Percentiles rank a stretch among this genome's conserved stretches.
phyloP scores from a whole-genome alignment of 2,888 invertebrate genomes.

The Encarsia formosa region DNA sequence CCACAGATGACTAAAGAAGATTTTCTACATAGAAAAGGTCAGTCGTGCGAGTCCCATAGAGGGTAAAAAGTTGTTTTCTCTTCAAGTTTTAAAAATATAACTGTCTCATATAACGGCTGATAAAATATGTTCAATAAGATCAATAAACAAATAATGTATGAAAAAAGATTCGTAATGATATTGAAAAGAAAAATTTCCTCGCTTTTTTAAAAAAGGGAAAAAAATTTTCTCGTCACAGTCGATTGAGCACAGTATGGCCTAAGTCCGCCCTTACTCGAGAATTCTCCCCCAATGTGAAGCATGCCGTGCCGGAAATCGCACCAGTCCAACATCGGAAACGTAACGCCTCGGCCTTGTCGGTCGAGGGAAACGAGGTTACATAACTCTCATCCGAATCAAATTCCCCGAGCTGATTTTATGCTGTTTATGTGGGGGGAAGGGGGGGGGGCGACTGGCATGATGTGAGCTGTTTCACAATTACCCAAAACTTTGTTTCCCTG shows the following conservation, averaged over 20 bases:
- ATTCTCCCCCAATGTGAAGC: conserved; percentile 32
- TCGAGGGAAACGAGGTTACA: conserved; percentile 44
- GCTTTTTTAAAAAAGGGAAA: background rate
- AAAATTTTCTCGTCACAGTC: too few species aligned
- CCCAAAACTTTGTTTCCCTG: conserved; percentile 8
- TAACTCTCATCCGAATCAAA: conserved; percentile 33
- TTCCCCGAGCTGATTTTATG: conserved; percentile 22
- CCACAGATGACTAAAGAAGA: too few species aligned
- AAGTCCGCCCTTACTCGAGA: conserved; percentile 28
- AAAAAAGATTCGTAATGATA: background rate
- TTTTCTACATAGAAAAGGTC: too few species aligned
- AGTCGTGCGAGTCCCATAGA: too few species aligned
- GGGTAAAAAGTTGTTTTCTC: too few species aligned
- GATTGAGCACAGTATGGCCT: conserved; percentile 39
- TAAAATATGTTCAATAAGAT: too few species aligned
- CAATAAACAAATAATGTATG: too few species aligned
- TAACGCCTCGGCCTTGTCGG: conserved; percentile 37
- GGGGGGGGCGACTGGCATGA: background rate
- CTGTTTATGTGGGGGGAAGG: background rate
- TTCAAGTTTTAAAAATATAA: too few species aligned
- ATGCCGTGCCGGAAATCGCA: conserved; percentile 37
- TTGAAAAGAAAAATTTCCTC: background rate
- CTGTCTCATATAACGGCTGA: too few species aligned
- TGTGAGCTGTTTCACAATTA: too few species aligned
- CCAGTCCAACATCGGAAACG: conserved; percentile 39